Base-by-base conservation (phyloP, 2,797 vertebrate genomes). In the Eptatretus atami region DNA sequence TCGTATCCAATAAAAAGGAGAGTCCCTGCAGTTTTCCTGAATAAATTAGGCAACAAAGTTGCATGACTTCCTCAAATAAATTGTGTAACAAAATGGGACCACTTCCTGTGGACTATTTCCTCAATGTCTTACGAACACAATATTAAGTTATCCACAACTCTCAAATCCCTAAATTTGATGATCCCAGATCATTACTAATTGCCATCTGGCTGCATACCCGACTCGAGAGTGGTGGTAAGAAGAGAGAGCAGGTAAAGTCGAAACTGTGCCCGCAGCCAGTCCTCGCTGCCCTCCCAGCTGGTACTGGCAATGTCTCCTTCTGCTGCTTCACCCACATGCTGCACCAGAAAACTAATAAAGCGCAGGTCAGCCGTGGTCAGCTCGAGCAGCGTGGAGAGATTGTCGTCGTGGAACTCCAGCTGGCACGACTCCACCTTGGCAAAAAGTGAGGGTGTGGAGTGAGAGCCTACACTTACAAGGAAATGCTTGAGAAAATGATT, bases 251-350 rank as follows among this genome's bases (percentile, higher is more conserved):
- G 71, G 69, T 98, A 98, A 66, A 83, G 79, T 2, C 77, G 78
- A 71, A 96, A 96, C 75, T 98, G 87, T 31, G 87, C 87, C 64
- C 90, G 70, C 74, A 98, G 93, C 90, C 90, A 98, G 68, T 98
- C 90, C 25, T 98, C 90, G 10, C 90, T 88, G 54, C 90, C 90
- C 75, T 95, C 88, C 88, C 88, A 96, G n/a, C 25, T 24, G n/a
- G 57, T 24, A 61, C 57, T 61, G 12, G 10, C 57, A n/a, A n/a
- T 24, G 67, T 88, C 90, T 0, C 87, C 95, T 69, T 88, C 90
- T 13, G 95, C 87, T 75, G 93, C 92, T 71, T 98, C 88, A 1
- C 81, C 85, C 65, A 98, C 87, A 0, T 93, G 84, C 69, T 83
- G 90, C 66, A 95, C 78, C 69, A 98, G 71, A 71, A 85, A 84